Conservation (phyloP, 2,113 vertebrate species). For the Caracal caracal region DNA sequence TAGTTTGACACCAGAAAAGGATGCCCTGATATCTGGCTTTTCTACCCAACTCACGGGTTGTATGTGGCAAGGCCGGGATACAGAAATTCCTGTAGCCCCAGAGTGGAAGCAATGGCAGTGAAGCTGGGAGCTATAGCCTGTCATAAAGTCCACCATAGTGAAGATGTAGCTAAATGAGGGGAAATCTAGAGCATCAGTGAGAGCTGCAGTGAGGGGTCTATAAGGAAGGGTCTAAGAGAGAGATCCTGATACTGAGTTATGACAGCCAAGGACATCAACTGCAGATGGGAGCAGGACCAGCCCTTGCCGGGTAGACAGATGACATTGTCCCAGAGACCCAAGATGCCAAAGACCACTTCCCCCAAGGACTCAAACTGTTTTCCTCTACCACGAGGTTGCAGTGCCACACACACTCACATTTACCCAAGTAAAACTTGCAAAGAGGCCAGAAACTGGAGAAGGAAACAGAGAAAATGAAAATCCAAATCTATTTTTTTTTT, state of each 20-base stretch:
- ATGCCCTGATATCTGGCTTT: background rate
- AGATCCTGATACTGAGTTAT: background rate
- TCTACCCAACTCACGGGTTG: background rate
- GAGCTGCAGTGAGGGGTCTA: background rate
- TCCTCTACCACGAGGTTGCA: background rate
- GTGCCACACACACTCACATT: background rate
- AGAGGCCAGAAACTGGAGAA: background rate
- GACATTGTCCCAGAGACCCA: background rate
- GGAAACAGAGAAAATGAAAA: background rate
- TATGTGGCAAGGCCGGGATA: too few relatives aligned
- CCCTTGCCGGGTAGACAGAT: background rate
- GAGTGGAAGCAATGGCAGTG: background rate
- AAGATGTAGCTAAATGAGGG: background rate
- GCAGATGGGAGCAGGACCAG: background rate
- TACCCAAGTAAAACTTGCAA: background rate
- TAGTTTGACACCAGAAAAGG: background rate
- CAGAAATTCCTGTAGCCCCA: background rate
- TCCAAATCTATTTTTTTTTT: background rate
- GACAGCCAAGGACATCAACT: background rate
- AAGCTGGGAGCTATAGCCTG: too few relatives aligned
- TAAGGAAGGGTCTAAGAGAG: background rate
- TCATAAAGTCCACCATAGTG: fast-evolving
- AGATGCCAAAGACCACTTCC: background rate
- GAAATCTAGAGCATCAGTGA: background rate
- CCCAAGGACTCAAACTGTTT: background rate